Conservation (phyloP, 2,888 invertebrate species). For the Nephrocerus scutellatus region DNA sequence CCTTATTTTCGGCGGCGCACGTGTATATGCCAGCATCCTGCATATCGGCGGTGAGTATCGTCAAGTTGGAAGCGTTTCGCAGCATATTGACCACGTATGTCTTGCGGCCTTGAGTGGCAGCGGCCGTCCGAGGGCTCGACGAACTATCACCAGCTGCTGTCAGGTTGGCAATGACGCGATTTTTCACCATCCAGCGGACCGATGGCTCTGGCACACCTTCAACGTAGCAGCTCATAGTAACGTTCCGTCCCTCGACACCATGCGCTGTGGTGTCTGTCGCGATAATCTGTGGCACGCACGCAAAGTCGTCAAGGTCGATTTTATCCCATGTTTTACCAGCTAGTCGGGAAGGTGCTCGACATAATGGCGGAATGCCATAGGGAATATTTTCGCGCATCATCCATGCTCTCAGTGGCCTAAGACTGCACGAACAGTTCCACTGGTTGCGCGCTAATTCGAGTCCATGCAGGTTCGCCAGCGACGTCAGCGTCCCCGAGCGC, state of each 20-base stretch:
- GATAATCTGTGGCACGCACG: slow-evolving; percentile 66
- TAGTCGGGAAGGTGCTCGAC: slow-evolving; percentile 59
- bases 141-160: slow-evolving; percentile 38
- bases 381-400: slow-evolving; percentile 72
- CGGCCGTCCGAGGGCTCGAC: slow-evolving; percentile 37
- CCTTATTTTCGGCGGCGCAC: slow-evolving; percentile 74
- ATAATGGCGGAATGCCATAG: slow-evolving; percentile 62
- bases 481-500: slow-evolving; percentile 59
- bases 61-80: slow-evolving; percentile 65
- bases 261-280: slow-evolving; percentile 55
- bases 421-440: slow-evolving; percentile 74
- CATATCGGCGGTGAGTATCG: slow-evolving; percentile 63
- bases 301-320: slow-evolving; percentile 70
- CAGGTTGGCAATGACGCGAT: slow-evolving; percentile 62
- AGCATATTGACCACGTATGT: slow-evolving; percentile 60
- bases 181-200: slow-evolving; percentile 66
- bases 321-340: slow-evolving; percentile 65
- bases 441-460: slow-evolving; percentile 71
- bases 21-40: slow-evolving; percentile 71
- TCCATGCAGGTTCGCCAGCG: slow-evolving; percentile 63
- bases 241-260: slow-evolving; percentile 65
- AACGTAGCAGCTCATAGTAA: slow-evolving; percentile 65
- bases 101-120: slow-evolving; percentile 52
- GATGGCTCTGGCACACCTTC: slow-evolving; percentile 65
- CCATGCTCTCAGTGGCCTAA: slow-evolving; percentile 71